Base-by-base conservation (phyloP, 2,113 vertebrate genomes). In the Nasalis larvatus region DNA sequence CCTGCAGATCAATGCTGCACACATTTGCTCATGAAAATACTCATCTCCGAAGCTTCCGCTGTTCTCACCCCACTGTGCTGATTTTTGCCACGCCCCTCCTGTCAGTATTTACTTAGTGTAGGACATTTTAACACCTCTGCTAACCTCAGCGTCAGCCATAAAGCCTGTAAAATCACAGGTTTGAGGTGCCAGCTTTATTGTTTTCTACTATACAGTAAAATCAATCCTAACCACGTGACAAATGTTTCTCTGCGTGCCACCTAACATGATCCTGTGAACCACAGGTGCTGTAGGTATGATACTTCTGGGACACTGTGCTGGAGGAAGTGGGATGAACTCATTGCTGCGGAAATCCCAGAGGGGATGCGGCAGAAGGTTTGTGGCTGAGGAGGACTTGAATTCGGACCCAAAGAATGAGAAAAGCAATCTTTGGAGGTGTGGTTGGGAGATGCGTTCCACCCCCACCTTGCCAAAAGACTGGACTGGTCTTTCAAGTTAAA, bases 231-330 rank as follows among this genome's bases (percentile, higher is more conserved):
- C 49, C 32, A 56, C 0, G 0, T 40, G 8, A 68, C 54, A 71
- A 71, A 25, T 27, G 27, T 56, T 47, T 88, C 54, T 77, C 80
- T 37, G 20, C 10, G 4, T 25, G 25, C 23, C 16, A 32, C 40
- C 17, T 35, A 35, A 32, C 1, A 3, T 14, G 6, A 7, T 18
- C 47, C 23, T 17, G 42, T 37, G 58, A 89, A 25, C 1, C 11
- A 14, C 32, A 2, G 1, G 35, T 1, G 3, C 32, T 2, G 13
- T 52, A 54, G 17, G 13, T 25, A 4, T 9, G 45, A 35, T 18
- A 4, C 69, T 47, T 84, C 37, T 52, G 37, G 60, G 18, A 63
- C 49, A 1, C 30, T 35, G 40, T 4, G 60, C 82, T 54, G 20
- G 35, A 87, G n/a, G 27, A 13, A 8, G 0, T 7, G 21, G 47